Conservation (phyloP, 2,888 invertebrate genomes). For the Sicus ferrugineus region DNA sequence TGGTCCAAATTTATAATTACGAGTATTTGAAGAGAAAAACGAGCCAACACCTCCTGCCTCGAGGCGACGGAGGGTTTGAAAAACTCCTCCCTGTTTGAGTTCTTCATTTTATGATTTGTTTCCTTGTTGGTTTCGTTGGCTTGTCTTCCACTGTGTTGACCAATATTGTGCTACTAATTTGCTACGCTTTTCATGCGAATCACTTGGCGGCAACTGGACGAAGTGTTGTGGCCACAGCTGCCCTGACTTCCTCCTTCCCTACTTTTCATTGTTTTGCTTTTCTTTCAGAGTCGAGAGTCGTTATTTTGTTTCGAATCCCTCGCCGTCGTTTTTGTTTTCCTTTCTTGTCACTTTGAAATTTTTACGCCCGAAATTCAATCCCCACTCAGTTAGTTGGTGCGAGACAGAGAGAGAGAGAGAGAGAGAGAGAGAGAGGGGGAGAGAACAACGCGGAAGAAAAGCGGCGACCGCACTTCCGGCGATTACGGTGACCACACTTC, state of each 20-base stretch:
- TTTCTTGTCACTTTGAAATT: not conserved
- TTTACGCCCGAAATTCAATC: constrained; percentile 10
- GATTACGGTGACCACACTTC: constrained; percentile 7
- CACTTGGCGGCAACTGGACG: not conserved
- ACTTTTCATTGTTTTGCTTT: not conserved
- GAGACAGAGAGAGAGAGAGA: not conserved
- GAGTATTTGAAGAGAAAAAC: too few species aligned
- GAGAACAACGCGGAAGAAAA: not conserved
- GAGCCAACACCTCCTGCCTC: too few species aligned
- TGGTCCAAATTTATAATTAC: too few species aligned
- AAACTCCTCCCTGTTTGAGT: constrained; percentile 8
- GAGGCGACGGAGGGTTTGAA: too few species aligned
- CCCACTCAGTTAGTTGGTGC: not conserved
- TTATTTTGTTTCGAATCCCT: not conserved
- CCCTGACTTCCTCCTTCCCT: not conserved
- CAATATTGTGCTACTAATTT: constrained; percentile 12
- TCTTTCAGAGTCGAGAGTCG: not conserved
- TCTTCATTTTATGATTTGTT: not conserved
- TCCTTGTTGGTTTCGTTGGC: not conserved
- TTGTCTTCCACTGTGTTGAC: not conserved
- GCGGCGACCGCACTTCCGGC: constrained; percentile 9
- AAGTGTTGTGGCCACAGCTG: not conserved
- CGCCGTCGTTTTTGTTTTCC: not conserved
- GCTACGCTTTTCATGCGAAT: not conserved
- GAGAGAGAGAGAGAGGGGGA: not conserved